Percentiles rank a stretch among this genome's conserved stretches.
Conservation (phyloP, 2,888 invertebrate species). For the Nomada lathburiana region DNA sequence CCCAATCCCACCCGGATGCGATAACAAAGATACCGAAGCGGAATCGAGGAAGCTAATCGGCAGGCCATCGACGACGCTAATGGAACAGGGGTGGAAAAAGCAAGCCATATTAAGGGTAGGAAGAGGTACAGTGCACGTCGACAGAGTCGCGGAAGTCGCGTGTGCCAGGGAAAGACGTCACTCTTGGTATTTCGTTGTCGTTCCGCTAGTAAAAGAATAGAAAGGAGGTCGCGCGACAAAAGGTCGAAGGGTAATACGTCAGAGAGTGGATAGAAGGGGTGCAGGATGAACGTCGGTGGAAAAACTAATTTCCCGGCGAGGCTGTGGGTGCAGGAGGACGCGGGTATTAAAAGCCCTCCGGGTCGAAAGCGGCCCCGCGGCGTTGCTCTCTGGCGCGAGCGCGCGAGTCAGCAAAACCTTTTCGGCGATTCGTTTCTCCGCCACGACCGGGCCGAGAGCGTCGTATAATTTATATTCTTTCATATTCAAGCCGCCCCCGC, state of each 20-base stretch:
- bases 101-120: background rate
- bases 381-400: conserved; percentile 22
- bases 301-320: conserved; percentile 77
- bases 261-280: conserved; percentile 27
- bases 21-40: conserved; percentile 15
- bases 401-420: conserved; percentile 78
- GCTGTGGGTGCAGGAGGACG: conserved; percentile 58
- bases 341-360: conserved; percentile 75
- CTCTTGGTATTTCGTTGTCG: conserved; percentile 39
- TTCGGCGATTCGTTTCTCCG: conserved; percentile 75
- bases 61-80: conserved; percentile 5
- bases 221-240: conserved; percentile 55
- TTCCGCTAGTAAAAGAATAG: conserved; percentile 11
- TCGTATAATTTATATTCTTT: conserved; percentile 80
- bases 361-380: conserved; percentile 19
- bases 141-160: background rate
- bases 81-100: background rate
- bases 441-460: conserved; percentile 32
- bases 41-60: conserved; percentile 28
- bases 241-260: conserved; percentile 69
- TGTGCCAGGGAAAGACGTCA: conserved; percentile 4
- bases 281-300: conserved; percentile 49
- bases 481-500: conserved; percentile 75
- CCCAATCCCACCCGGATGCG: background rate
- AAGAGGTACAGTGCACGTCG: background rate